Percentiles rank a stretch among this genome's conserved stretches.
Conservation (phyloP, 2,797 vertebrate genomes). For the Epinephelus awoara region DNA sequence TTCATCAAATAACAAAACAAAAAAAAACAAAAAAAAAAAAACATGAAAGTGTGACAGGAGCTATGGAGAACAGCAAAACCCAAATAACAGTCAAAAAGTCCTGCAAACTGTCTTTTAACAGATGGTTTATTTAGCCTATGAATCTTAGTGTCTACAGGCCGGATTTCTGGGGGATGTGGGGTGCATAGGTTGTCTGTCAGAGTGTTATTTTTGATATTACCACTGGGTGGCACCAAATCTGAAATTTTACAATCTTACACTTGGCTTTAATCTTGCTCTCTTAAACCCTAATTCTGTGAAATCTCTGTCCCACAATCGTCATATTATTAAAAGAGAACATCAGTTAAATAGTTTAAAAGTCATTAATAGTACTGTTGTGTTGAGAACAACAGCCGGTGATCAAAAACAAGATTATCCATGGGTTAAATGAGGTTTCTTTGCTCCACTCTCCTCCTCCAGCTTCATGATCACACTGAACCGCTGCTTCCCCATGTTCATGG, state of each 20-base stretch:
- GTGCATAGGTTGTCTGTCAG: background rate
- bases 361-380: background rate
- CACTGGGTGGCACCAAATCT: background rate
- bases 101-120: no score
- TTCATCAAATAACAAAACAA: no score
- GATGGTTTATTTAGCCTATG: background rate
- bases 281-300: background rate
- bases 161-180: background rate
- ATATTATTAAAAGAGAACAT: background rate
- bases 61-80: no score
- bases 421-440: background rate
- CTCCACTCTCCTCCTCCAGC: constrained; percentile 70
- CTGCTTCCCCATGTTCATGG: constrained; percentile 96
- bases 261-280: background rate
- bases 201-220: background rate
- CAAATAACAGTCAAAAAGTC: no score
- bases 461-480: constrained; percentile 98
- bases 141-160: background rate
- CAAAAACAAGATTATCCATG: background rate
- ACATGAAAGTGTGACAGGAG: no score
- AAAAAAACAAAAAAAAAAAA: no score
- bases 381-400: background rate
- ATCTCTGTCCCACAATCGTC: background rate
- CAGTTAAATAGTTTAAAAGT: background rate
- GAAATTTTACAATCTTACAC: background rate